Conservation (phyloP, 2,888 invertebrate species). For the Xestia rhomboidea region DNA sequence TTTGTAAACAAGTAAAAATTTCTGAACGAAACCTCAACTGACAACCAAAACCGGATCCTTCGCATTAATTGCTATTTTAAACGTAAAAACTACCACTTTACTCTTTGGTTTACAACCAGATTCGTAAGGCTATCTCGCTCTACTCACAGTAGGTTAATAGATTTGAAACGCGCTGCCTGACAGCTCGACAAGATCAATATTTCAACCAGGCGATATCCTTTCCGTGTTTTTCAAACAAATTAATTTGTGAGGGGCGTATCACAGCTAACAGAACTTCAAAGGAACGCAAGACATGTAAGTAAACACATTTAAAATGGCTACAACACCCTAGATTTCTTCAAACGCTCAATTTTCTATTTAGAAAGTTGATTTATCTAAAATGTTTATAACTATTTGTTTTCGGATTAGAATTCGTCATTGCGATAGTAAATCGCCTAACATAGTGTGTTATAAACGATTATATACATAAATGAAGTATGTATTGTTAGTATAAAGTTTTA, state of each 20-base stretch:
- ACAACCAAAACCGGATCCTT: neutral
- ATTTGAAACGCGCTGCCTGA: slow-evolving; percentile 40
- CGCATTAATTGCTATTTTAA: rapidly evolving
- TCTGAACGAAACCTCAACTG: slow-evolving; percentile 42
- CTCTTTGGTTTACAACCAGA: neutral
- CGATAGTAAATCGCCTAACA: neutral
- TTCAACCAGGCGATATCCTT: slow-evolving; percentile 9
- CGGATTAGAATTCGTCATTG: slow-evolving; percentile 38
- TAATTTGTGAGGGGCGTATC: slow-evolving; percentile 54
- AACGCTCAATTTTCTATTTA: slow-evolving; percentile 7
- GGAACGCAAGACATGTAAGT: slow-evolving; percentile 56
- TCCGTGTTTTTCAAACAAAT: slow-evolving; percentile 59
- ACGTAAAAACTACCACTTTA: neutral
- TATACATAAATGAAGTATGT: neutral
- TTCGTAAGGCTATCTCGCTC: neutral
- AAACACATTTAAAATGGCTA: neutral
- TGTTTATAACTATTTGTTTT: slow-evolving; percentile 49
- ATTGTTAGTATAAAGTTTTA: neutral
- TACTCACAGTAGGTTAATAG: neutral
- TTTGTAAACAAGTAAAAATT: slow-evolving; percentile 20
- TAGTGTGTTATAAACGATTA: neutral
- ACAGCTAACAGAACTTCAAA: slow-evolving; percentile 16
- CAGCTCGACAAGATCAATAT: slow-evolving; percentile 59
- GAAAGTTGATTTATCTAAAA: slow-evolving; percentile 49
- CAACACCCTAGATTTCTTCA: neutral